Evolutionary conservation across 1,140 invertebrate species (phyloP).

Genomic region (Eurytemora carolleeae): DNA sequence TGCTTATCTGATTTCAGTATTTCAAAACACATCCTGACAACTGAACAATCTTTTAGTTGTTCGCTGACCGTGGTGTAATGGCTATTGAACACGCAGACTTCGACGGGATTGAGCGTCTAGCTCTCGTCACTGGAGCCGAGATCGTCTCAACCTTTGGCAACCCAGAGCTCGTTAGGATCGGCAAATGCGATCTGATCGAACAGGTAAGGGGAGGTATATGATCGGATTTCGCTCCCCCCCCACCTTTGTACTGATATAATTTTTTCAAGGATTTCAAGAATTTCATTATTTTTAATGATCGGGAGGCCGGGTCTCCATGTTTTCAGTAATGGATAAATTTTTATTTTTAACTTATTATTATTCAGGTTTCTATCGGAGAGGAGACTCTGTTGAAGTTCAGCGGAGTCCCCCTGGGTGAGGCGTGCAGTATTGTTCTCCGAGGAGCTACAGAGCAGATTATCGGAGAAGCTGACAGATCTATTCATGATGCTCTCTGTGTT

Average conservation of each 20-base stretch:
- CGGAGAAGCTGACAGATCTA: slow-evolving; percentile 90
- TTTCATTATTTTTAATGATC: no score
- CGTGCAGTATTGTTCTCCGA: slow-evolving; percentile 87
- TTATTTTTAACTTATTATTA: no score
- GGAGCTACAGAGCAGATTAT: slow-evolving; percentile 99
- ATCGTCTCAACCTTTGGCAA: slow-evolving; percentile 96
- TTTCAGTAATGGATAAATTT: no score
- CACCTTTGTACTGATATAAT: no score
- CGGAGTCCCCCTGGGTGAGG: slow-evolving; percentile 80
- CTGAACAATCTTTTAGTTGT: slow-evolving; percentile 45
- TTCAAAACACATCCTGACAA: no score
- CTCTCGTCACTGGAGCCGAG: slow-evolving; percentile 91
- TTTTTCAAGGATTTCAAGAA: no score
- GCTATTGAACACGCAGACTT: slow-evolving; percentile 99
- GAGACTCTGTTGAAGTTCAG: slow-evolving; percentile 87
- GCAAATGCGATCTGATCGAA: slow-evolving; percentile 85
- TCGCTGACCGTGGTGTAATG: slow-evolving; percentile 95
- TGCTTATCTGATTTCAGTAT: no score
- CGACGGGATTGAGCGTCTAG: slow-evolving; percentile 91
- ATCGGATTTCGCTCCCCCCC: no score
- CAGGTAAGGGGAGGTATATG: no score
- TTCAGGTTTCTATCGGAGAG: slow-evolving; percentile 84
- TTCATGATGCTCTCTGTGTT: slow-evolving; percentile 96
- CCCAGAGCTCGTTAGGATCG: slow-evolving; percentile 75
- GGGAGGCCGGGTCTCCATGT: no score